Evolutionary conservation across 2,888 invertebrate genomes (phyloP).

Genomic region (Metalampra italica): DNA sequence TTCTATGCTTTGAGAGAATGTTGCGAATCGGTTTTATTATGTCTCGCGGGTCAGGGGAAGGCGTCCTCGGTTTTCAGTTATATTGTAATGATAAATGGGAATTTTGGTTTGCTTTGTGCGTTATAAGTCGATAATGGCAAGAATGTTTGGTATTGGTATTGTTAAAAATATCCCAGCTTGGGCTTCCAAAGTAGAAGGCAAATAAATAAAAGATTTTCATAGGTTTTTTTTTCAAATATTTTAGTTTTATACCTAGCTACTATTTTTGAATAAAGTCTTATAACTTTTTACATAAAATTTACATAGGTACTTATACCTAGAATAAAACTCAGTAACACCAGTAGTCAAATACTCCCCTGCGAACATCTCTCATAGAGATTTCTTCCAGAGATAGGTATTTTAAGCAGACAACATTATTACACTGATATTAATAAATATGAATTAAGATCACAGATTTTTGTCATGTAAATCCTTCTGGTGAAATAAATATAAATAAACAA

Average conservation of each 20-base stretch:
- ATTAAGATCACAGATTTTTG: too few relatives aligned
- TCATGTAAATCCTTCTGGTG: too few relatives aligned
- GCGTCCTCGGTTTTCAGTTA: constrained; percentile 45
- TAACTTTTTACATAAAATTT: too few relatives aligned
- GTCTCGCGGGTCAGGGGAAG: constrained; percentile 50
- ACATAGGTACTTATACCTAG: too few relatives aligned
- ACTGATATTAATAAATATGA: too few relatives aligned
- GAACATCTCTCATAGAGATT: too few relatives aligned
- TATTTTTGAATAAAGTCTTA: neutral
- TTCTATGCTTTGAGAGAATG: constrained; percentile 50
- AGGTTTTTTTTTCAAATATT: constrained; percentile 4
- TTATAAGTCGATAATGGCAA: constrained; percentile 38
- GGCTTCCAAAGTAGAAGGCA: constrained; percentile 41
- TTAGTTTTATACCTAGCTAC: neutral
- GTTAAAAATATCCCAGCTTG: constrained; percentile 35
- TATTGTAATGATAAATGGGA: constrained; percentile 63
- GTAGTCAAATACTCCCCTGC: too few relatives aligned
- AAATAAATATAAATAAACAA: too few relatives aligned
- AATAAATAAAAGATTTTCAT: constrained; percentile 36
- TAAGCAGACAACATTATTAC: too few relatives aligned
- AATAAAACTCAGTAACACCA: too few relatives aligned
- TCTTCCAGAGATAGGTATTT: too few relatives aligned
- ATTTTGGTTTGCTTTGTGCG: constrained; percentile 47
- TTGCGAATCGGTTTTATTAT: constrained; percentile 66
- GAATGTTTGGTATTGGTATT: constrained; percentile 57